These are phyloP conservation scores for Crocodylus rhombifer DNA, from an alignment of 2,797 vertebrate genomes.

Conservation along the genomic window DNA sequence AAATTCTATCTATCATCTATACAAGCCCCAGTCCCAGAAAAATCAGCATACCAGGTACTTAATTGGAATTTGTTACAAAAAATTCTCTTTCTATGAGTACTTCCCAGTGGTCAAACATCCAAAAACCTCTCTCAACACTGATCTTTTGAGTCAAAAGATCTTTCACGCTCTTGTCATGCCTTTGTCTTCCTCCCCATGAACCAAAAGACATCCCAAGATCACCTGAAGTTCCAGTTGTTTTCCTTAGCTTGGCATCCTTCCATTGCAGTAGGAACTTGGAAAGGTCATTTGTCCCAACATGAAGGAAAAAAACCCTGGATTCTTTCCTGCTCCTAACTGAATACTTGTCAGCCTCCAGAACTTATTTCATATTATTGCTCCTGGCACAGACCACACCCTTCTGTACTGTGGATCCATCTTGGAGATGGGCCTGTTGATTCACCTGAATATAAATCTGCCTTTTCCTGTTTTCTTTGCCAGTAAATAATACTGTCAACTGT, in stretches of 20 bases:
- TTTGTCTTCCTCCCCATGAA: neutral
- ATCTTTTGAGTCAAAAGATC: neutral
- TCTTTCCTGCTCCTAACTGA: neutral
- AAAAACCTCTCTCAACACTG: neutral
- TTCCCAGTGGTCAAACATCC: neutral
- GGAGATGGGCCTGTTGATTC: too few relatives aligned
- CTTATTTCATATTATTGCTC: neutral
- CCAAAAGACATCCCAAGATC: neutral
- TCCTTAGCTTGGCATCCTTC: neutral
- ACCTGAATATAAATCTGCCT: too few relatives aligned
- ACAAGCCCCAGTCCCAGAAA: neutral
- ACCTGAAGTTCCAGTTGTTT: accelerated
- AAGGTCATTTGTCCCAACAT: neutral
- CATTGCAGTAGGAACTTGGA: neutral
- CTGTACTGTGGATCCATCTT: neutral
- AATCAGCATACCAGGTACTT: neutral
- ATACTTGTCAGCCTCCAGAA: accelerated
- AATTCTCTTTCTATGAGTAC: neutral
- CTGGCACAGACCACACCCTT: neutral
- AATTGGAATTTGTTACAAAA: neutral
- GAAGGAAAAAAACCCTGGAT: neutral
- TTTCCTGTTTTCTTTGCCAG: too few relatives aligned
- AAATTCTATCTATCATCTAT: neutral
- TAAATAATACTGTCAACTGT: too few relatives aligned
- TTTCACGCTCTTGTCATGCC: neutral